Base-by-base conservation (phyloP, 2,888 invertebrate genomes). In the Clanis bilineata region DNA sequence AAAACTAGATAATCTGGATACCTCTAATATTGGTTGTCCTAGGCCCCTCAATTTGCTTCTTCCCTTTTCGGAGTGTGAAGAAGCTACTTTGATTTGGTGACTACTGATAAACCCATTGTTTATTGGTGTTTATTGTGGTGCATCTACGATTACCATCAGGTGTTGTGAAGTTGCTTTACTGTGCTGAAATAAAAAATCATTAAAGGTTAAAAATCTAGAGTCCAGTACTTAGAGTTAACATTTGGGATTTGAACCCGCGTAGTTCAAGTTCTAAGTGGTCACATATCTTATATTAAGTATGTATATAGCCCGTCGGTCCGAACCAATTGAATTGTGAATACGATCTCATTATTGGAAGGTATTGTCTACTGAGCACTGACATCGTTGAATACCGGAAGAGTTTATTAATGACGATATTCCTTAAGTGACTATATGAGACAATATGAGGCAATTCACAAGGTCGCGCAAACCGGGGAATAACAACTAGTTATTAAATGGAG, bases 381-480 rank as follows among this genome's bases (percentile, higher is more conserved):
- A 51, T 51, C 32, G 2, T 28, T 32, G 5, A 28, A 28, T 18
- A 51, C 51, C 51, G 51, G 51, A 51, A 51, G 32, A 32, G 10
- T 18, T 51, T 1, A 32, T 15, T 32, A 32, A 18, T 21, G 28
- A 2, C 18, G 32, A n/a, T 28, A 25, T 51, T 51, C 32, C 47
- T 47, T 25, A 47, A 12, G 25, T 7, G 47, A 25, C 47, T 47
- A 47, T 25, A n/a, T 10, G 7, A 25, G 15, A 47, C 47, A 18
- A 18, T 18, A 18, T n/a, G 18, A 18, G 41, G 28, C 7, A 51
- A 10, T 28, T 25, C 18, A 32, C 51, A 32, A 23, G 57, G 32
- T 44, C 32, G 28, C 22, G 56, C 3, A 12, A 45, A 56, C 41
- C 21, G 22, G n/a, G 22, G 45, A 58, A 57, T 18, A 57, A 60